Percentiles rank a stretch among this genome's conserved stretches.
These are phyloP conservation scores for Cheilosia urbana DNA, from an alignment of 2,888 invertebrate species.

Conservation along the genomic window DNA sequence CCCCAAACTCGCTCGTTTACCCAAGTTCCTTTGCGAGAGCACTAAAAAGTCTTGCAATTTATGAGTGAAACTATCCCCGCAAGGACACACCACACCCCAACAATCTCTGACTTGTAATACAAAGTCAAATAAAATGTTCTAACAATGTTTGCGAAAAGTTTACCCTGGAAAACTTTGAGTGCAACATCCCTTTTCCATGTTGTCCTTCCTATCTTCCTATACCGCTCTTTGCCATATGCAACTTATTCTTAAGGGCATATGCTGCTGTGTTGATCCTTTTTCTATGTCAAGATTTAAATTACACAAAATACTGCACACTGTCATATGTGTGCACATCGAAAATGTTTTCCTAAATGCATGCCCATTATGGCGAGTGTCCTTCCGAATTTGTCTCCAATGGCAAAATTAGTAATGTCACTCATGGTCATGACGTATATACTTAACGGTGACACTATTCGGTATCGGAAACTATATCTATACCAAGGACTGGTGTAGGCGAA, in stretches of 20 bases:
- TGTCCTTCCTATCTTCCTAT: neutral
- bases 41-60: constrained; percentile 4
- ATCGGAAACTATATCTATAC: constrained; percentile 6
- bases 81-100: constrained; percentile 8
- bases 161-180: constrained; percentile 11
- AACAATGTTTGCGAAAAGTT: constrained; percentile 26
- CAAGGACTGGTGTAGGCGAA: neutral
- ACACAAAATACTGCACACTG: neutral
- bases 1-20: neutral
- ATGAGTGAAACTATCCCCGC: neutral
- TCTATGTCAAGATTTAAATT: neutral
- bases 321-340: neutral
- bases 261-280: constrained; percentile 6
- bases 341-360: neutral
- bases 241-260: neutral
- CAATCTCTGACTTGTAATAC: constrained; percentile 12
- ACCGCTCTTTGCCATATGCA: neutral
- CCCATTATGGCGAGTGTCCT: constrained; percentile 1
- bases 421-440: constrained; percentile 17
- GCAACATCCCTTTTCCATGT: constrained; percentile 8
- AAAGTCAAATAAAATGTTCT: constrained; percentile 41
- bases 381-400: neutral
- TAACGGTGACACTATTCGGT: constrained; percentile 40
- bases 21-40: neutral
- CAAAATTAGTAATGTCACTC: constrained; percentile 3